Evolutionary conservation across 1,140 invertebrate species (phyloP), one percentile per base, ranked within the genome.

Genomic region (Drosophila virilis): DNA sequence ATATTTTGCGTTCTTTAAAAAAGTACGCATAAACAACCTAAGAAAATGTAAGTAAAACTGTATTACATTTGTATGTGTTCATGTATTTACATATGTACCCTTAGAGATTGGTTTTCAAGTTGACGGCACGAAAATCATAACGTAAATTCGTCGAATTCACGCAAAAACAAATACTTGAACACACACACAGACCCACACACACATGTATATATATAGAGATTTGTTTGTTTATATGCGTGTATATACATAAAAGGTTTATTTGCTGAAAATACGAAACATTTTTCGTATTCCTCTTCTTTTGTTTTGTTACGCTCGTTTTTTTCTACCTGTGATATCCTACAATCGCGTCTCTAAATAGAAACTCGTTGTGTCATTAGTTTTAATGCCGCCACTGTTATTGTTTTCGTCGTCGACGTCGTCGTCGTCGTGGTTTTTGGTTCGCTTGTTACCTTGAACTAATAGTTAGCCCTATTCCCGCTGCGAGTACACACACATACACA

Each of bases 321-420:
- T 66, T 88, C 73, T 88, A 88, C 83, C 83, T 88, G 83, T 89
- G 84, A 88, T 89, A 83, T 80, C 70, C 80, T 78, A 79, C 77
- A 88, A 89, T 89, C 82, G 74, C 51, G 60, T 89, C 74, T 74
- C 61, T 84, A 89, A 89, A 88, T 89, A 89, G 83, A 88, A 89
- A 88, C 80, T 88, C 84, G 84, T 81, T 85, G 80, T 80, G 79
- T 88, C 79, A 89, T 83, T 83, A 88, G 73, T 88, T 66, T 79
- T 52, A n/a, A 54, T 85, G 45, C 74, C 54, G 55, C 55, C 61
- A 42, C 17, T 51, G 42, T 35, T 68, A 54, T 65, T 70, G 43
- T 64, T 69, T 58, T 46, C 48, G 42, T 58, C 62, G 52, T 52
- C 33, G 10, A 35, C 73, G 55, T 46, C 51, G 60, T 13, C 22